Evolutionary conservation across 2,797 vertebrate species (phyloP).

Genomic region (Lithobates pipiens): DNA sequence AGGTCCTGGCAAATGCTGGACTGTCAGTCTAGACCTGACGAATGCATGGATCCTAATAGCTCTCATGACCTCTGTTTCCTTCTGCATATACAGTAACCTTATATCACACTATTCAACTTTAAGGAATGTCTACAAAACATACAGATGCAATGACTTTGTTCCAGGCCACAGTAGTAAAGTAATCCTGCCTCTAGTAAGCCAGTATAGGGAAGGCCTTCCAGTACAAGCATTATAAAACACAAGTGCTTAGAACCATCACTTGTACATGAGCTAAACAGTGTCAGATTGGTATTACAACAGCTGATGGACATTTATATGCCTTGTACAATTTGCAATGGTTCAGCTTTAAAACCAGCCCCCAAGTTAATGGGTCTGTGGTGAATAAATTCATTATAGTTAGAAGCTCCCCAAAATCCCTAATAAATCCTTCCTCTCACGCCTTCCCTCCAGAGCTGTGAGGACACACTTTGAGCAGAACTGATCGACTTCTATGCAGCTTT

Average conservation of each 20-base stretch:
- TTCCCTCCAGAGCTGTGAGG: conserved; percentile 25
- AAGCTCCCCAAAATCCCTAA: neutral
- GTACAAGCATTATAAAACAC: neutral
- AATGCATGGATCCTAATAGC: no score
- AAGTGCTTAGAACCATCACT: conserved; percentile 7
- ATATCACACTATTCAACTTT: no score
- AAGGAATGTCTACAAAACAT: neutral
- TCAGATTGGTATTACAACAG: conserved; percentile 34
- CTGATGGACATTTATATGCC: conserved; percentile 25
- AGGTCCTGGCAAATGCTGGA: no score
- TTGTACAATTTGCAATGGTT: conserved; percentile 56
- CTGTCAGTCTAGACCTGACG: no score
- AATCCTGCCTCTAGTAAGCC: neutral
- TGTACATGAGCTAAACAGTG: neutral
- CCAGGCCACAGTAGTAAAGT: neutral
- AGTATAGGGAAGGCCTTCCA: neutral
- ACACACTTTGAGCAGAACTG: conserved; percentile 19
- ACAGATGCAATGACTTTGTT: no score
- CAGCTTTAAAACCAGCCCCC: conserved; percentile 49
- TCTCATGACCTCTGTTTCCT: no score
- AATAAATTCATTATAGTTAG: conserved; percentile 15
- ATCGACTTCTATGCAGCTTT: conserved; percentile 1
- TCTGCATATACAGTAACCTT: no score
- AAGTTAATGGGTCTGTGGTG: neutral
- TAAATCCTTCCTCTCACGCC: neutral